Percentiles rank a stretch among this genome's conserved stretches.
These are phyloP conservation scores for Macropus fuliginosus DNA, from an alignment of 2,797 vertebrate species.

Conservation along the genomic window DNA sequence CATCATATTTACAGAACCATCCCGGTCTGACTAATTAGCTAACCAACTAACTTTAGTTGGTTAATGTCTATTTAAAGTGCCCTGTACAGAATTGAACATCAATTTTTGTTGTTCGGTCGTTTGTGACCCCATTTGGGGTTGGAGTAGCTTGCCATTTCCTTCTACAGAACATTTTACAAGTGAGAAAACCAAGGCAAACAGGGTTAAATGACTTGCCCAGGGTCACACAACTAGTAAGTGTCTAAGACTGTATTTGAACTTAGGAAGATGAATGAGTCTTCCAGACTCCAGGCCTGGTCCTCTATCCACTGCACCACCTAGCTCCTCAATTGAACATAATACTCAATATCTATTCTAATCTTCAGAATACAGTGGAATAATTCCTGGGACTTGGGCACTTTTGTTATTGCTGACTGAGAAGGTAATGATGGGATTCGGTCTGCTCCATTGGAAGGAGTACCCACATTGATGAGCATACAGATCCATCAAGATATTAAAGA, in stretches of 20 bases:
- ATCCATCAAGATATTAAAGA: background rate
- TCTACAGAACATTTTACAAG: background rate
- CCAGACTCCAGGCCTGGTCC: background rate
- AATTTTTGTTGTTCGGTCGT: background rate
- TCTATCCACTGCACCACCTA: background rate
- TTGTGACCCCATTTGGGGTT: background rate
- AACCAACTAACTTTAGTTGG: background rate
- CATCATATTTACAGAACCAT: background rate
- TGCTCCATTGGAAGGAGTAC: background rate
- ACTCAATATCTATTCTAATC: background rate
- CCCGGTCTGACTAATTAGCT: background rate
- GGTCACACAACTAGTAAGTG: background rate
- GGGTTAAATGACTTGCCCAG: background rate
- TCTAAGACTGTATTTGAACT: background rate
- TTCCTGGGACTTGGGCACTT: background rate
- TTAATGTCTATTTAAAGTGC: constrained; percentile 46
- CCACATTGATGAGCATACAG: background rate
- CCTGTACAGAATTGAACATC: background rate
- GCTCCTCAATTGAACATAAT: background rate
- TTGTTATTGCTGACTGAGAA: background rate
- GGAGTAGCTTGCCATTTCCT: background rate
- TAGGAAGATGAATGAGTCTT: background rate
- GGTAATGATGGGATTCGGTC: background rate
- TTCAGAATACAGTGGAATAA: background rate
- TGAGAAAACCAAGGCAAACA: background rate